Conservation (phyloP, 2,888 invertebrate species). For the Hetaerina titia region DNA sequence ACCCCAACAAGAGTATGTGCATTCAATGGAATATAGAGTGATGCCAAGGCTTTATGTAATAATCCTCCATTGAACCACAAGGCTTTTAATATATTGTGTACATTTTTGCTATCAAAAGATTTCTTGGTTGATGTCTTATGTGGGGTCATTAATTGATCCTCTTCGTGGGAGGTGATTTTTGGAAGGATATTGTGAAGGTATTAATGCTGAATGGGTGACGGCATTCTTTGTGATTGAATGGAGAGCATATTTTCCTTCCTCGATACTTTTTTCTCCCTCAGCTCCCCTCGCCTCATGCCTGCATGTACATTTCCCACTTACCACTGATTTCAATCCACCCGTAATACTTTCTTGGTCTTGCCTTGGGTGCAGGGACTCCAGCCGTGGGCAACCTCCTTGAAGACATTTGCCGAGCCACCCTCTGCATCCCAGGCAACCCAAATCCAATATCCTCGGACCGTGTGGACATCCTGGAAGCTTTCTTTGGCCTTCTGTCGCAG, state of each 20-base stretch:
- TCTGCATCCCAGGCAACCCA: slow-evolving; percentile 68
- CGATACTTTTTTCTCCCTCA: not conserved
- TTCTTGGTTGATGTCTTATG: too few relatives aligned
- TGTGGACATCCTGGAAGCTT: slow-evolving; percentile 85
- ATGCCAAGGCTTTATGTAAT: too few relatives aligned
- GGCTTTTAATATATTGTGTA: too few relatives aligned
- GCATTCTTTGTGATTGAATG: not conserved
- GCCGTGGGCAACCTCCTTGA: slow-evolving; percentile 72
- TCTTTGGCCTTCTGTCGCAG: slow-evolving; percentile 83
- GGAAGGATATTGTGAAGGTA: too few relatives aligned
- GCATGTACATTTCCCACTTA: not conserved
- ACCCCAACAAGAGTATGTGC: too few relatives aligned
- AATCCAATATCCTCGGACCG: slow-evolving; percentile 79
- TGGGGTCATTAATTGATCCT: too few relatives aligned
- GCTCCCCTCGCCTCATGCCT: not conserved
- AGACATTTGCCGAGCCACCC: slow-evolving; percentile 70
- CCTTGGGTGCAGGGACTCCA: not conserved
- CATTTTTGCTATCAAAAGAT: too few relatives aligned
- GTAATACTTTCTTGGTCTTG: not conserved
- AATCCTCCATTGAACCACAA: too few relatives aligned
- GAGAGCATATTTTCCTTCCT: not conserved
- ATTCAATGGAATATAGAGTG: too few relatives aligned
- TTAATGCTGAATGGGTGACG: too few relatives aligned
- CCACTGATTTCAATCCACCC: not conserved
- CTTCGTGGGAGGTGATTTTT: too few relatives aligned